Percentiles rank a stretch among this genome's conserved stretches.
Evolutionary conservation across 2,113 vertebrate genomes (phyloP).

Genomic region (Seriola dumerili): DNA sequence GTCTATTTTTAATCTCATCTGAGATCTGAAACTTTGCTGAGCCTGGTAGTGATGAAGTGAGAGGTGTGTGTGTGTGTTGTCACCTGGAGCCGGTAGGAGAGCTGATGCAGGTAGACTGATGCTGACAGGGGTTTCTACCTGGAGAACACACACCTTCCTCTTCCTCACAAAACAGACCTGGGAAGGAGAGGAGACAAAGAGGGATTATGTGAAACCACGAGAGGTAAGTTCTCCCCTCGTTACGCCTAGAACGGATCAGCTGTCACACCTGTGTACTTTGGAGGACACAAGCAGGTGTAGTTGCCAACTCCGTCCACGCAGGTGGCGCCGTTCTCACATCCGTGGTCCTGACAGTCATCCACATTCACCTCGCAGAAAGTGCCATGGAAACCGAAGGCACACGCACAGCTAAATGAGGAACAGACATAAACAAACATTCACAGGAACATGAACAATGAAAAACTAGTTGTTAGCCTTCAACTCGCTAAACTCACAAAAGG

Average conservation of each 20-base stretch:
- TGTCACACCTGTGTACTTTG: conserved; percentile 87
- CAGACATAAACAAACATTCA: not conserved
- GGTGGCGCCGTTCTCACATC: conserved; percentile 91
- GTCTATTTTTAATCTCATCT: conserved; percentile 27
- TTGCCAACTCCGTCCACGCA: conserved; percentile 88
- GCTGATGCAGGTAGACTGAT: conserved; percentile 88
- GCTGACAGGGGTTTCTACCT: conserved; percentile 90
- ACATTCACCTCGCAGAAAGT: conserved; percentile 84
- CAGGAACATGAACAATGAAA: not conserved
- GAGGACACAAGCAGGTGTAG: conserved; percentile 92
- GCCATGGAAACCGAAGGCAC: conserved; percentile 89
- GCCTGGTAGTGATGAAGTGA: conserved; percentile 6
- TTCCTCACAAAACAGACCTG: conserved; percentile 93
- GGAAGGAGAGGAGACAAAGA: not conserved
- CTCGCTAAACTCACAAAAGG: not conserved
- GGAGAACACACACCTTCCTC: conserved; percentile 86
- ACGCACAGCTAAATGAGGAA: conserved; percentile 86
- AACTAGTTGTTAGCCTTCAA: too few species aligned
- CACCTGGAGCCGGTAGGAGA: conserved; percentile 90
- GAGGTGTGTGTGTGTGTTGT: conserved; percentile 45
- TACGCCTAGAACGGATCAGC: not conserved
- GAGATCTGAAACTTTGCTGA: conserved; percentile 35
- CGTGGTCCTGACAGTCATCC: conserved; percentile 89
- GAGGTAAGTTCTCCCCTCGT: too few species aligned
- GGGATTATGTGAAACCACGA: rapidly evolving